These are phyloP conservation scores for Marronus borbonicus DNA, from an alignment of 2,888 invertebrate genomes.

Conservation along the genomic window DNA sequence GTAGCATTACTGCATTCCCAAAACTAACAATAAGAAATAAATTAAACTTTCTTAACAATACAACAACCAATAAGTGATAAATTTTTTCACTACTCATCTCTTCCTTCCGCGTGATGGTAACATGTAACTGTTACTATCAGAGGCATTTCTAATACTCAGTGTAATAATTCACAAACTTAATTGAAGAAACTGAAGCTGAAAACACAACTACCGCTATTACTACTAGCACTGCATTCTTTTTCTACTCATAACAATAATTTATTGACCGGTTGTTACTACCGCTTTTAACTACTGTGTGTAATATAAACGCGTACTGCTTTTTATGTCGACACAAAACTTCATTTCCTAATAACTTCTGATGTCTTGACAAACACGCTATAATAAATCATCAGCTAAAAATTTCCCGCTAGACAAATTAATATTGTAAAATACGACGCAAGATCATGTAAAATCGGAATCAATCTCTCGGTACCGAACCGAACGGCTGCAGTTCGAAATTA, in stretches of 20 bases:
- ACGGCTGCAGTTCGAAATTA: constrained; percentile 30
- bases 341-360: constrained; percentile 45
- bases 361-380: constrained; percentile 19
- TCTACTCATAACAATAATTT: constrained; percentile 28
- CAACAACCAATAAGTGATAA: no score
- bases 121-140: background rate
- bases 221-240: constrained; percentile 15
- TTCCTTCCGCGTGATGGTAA: no score
- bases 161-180: constrained; percentile 16
- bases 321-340: constrained; percentile 34
- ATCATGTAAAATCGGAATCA: constrained; percentile 43
- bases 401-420: constrained; percentile 41
- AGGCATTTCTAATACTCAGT: constrained; percentile 9
- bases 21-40: no score
- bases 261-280: constrained; percentile 9
- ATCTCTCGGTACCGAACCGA: constrained; percentile 15
- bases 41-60: no score
- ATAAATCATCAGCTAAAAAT: constrained; percentile 28
- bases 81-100: no score
- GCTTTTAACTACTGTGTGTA: constrained; percentile 34
- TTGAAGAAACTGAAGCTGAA: constrained; percentile 21
- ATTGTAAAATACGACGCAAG: constrained; percentile 32
- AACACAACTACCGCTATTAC: constrained; percentile 19
- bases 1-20: no score
- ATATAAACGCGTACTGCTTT: constrained; percentile 10